Percentiles rank a stretch among this genome's conserved stretches.
These are phyloP conservation scores for Nasalis larvatus DNA, from an alignment of 2,113 vertebrate genomes.

Conservation along the genomic window DNA sequence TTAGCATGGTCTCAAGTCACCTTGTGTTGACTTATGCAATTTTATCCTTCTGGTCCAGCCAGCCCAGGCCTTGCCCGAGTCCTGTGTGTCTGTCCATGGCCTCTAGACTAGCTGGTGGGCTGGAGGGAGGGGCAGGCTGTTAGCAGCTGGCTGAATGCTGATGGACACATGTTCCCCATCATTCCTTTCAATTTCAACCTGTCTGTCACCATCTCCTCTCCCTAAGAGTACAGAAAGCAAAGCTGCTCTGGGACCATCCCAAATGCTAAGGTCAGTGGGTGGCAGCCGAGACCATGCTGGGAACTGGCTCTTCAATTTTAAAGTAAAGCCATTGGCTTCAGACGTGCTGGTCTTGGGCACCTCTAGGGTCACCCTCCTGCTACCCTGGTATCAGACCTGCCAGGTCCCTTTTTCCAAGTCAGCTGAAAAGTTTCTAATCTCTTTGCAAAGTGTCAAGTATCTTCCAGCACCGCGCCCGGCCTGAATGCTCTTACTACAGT, in stretches of 20 bases:
- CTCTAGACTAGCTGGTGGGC: background rate
- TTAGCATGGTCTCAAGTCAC: background rate
- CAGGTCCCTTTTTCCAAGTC: constrained; percentile 70
- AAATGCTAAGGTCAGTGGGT: background rate
- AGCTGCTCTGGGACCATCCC: background rate
- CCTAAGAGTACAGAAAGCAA: background rate
- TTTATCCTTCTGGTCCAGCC: background rate
- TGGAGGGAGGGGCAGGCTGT: background rate
- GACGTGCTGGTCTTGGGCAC: background rate
- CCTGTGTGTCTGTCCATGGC: fast-evolving
- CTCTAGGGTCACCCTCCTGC: background rate
- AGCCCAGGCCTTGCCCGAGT: background rate
- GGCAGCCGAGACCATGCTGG: background rate
- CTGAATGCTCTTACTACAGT: background rate
- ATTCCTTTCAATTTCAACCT: background rate
- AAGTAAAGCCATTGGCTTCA: constrained; percentile 9
- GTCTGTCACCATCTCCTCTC: background rate
- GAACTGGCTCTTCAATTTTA: background rate
- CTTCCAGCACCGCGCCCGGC: constrained; percentile 78
- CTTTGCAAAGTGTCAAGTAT: constrained; percentile 81
- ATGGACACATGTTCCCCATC: background rate
- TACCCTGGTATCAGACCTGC: constrained; percentile 27
- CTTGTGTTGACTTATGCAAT: fast-evolving
- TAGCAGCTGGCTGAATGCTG: background rate
- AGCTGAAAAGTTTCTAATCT: constrained; percentile 82